Conservation (phyloP, 2,113 vertebrate genomes). For the Clarias macrocephalus region DNA sequence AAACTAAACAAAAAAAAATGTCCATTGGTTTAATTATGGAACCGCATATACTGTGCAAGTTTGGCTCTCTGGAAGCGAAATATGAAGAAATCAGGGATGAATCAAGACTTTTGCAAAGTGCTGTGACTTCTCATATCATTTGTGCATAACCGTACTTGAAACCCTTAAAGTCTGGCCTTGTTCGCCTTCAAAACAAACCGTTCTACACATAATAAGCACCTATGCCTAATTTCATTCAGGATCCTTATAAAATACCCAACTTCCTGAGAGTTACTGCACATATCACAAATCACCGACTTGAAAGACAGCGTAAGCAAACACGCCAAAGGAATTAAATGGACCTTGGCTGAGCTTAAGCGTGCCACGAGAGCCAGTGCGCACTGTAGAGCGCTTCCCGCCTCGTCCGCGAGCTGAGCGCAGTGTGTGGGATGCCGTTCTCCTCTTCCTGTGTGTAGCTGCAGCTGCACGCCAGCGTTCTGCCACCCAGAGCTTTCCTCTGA, state of each 20-base stretch:
- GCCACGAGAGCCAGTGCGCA: slow-evolving; percentile 20
- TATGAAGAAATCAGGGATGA: no score
- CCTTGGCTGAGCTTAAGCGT: slow-evolving; percentile 35
- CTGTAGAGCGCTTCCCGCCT: slow-evolving; percentile 28
- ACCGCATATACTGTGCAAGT: not conserved
- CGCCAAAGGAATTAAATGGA: slow-evolving; percentile 30
- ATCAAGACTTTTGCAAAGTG: not conserved
- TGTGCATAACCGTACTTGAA: not conserved
- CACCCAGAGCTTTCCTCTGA: slow-evolving; percentile 56
- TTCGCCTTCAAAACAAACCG: not conserved
- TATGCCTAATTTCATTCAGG: slow-evolving; percentile 16
- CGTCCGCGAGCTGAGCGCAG: slow-evolving; percentile 15
- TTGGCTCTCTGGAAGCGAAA: no score
- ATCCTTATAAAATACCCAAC: slow-evolving; percentile 29
- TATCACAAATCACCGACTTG: slow-evolving; percentile 9
- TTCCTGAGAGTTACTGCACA: slow-evolving; percentile 14
- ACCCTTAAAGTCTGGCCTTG: not conserved
- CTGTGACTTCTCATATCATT: not conserved
- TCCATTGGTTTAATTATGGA: not conserved
- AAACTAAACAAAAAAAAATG: not conserved
- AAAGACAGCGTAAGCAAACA: slow-evolving; percentile 41
- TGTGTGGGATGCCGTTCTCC: slow-evolving; percentile 38
- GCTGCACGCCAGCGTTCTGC: slow-evolving; percentile 51
- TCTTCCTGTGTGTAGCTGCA: slow-evolving; percentile 52
- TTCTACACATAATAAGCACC: slow-evolving; percentile 1